These are phyloP conservation scores for Gila robusta DNA, from an alignment of 2,797 vertebrate species.

Conservation along the genomic window DNA sequence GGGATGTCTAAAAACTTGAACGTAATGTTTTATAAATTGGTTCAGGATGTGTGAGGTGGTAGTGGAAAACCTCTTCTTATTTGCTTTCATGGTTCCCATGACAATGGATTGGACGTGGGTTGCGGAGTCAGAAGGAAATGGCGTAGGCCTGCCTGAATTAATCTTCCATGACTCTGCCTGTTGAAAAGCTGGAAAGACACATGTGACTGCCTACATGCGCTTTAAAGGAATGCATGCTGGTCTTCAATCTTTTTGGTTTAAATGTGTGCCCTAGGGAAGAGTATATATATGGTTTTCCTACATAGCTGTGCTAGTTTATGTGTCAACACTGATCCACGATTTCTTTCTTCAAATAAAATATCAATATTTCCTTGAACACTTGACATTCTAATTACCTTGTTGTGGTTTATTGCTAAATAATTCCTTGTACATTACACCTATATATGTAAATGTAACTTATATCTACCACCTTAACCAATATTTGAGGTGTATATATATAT, in stretches of 20 bases:
- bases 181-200: constrained; percentile 24
- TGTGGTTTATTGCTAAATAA: background rate
- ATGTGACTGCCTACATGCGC: constrained; percentile 29
- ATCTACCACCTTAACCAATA: no score
- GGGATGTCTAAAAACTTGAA: background rate
- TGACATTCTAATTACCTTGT: background rate
- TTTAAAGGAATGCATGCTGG: background rate
- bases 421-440: background rate
- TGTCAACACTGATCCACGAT: background rate
- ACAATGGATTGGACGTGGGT: constrained; percentile 26
- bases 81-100: constrained; percentile 27
- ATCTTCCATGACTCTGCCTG: constrained; percentile 32
- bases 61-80: background rate
- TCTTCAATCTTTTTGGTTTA: constrained; percentile 2
- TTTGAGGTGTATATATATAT: no score
- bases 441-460: background rate
- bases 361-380: background rate
- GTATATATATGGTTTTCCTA: background rate
- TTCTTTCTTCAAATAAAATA: background rate
- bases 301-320: background rate
- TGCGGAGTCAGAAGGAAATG: background rate
- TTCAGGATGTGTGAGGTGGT: constrained; percentile 14
- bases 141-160: constrained; percentile 45
- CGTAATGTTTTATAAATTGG: constrained; percentile 24
- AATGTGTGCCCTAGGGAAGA: constrained; percentile 8